Percentiles rank a stretch among this genome's conserved stretches.
Conservation (phyloP, 92 coral and sea anemone genomes). For the Zoanthus solanderi region DNA sequence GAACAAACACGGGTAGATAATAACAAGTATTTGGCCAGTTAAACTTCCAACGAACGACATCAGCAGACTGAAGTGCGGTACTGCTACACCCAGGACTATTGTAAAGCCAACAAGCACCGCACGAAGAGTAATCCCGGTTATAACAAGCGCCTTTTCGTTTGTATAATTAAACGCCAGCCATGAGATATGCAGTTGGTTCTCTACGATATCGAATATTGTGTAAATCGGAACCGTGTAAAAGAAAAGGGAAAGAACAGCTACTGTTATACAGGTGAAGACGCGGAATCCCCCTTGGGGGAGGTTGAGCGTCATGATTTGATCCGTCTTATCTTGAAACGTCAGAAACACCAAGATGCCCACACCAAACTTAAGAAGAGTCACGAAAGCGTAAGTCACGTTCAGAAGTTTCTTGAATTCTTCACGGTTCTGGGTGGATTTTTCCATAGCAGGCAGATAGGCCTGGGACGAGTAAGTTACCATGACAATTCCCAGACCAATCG, state of each 20-base stretch:
- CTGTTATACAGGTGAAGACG: slow-evolving; percentile 58
- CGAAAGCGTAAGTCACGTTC: slow-evolving; percentile 66
- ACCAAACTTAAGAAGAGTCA: slow-evolving; percentile 67
- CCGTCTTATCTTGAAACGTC: slow-evolving; percentile 62
- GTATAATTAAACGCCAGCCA: slow-evolving; percentile 73
- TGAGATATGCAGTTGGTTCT: slow-evolving; percentile 65
- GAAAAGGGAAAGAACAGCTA: slow-evolving; percentile 57
- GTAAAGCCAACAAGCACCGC: slow-evolving; percentile 58
- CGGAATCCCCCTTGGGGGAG: slow-evolving; percentile 66
- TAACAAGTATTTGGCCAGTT: slow-evolving; percentile 65
- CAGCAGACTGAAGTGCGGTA: slow-evolving; percentile 65
- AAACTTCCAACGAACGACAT: slow-evolving; percentile 71
- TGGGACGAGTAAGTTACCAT: slow-evolving; percentile 72
- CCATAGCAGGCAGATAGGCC: slow-evolving; percentile 69
- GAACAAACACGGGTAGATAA: slow-evolving; percentile 67
- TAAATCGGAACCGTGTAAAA: slow-evolving; percentile 70
- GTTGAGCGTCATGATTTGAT: slow-evolving; percentile 64
- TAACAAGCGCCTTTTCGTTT: slow-evolving; percentile 51
- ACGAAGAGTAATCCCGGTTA: slow-evolving; percentile 59
- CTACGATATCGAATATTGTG: slow-evolving; percentile 68
- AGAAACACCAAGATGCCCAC: slow-evolving; percentile 63
- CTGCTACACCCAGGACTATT: slow-evolving; percentile 60
- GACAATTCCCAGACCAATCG: slow-evolving; percentile 68
- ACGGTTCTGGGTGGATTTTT: slow-evolving; percentile 56
- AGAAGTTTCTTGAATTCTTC: slow-evolving; percentile 63